These are phyloP conservation scores for Chrysodeixis includens DNA, from an alignment of 2,888 invertebrate genomes.

Conservation along the genomic window DNA sequence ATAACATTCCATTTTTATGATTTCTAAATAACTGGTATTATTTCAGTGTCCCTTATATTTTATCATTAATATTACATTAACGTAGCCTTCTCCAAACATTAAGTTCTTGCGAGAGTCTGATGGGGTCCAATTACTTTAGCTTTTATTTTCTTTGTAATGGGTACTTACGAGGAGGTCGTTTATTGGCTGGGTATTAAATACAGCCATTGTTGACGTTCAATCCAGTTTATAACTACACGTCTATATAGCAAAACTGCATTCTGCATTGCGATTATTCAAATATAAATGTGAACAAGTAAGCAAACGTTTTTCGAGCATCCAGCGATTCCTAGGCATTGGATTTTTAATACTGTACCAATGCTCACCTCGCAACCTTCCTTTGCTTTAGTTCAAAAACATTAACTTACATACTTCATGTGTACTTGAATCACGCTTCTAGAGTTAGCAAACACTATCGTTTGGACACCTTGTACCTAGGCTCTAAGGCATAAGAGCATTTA, in stretches of 20 bases:
- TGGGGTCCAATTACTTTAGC: conserved; percentile 4
- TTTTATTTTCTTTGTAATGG: conserved; percentile 4
- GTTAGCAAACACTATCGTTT: conserved; percentile 8
- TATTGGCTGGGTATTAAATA: conserved; percentile 1
- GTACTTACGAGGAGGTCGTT: conserved; percentile 2
- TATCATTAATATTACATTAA: conserved; percentile 4
- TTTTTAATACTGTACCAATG: neutral
- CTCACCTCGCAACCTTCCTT: neutral
- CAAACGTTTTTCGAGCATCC: neutral
- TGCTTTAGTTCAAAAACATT: conserved; percentile 29
- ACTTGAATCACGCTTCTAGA: conserved; percentile 33
- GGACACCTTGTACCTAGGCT: neutral
- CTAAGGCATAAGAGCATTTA: conserved; percentile 32
- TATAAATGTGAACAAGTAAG: neutral
- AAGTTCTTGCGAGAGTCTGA: conserved; percentile 2
- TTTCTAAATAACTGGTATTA: neutral
- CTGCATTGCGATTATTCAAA: neutral
- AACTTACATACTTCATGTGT: conserved; percentile 38
- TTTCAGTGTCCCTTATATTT: conserved; percentile 4
- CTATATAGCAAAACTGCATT: neutral
- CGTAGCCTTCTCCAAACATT: neutral
- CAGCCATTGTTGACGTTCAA: neutral
- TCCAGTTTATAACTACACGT: neutral
- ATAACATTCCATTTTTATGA: neutral
- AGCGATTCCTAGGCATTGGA: neutral